These are phyloP conservation scores for Branchinecta sandiegonensis DNA, from an alignment of 2,888 invertebrate genomes.

Conservation along the genomic window DNA sequence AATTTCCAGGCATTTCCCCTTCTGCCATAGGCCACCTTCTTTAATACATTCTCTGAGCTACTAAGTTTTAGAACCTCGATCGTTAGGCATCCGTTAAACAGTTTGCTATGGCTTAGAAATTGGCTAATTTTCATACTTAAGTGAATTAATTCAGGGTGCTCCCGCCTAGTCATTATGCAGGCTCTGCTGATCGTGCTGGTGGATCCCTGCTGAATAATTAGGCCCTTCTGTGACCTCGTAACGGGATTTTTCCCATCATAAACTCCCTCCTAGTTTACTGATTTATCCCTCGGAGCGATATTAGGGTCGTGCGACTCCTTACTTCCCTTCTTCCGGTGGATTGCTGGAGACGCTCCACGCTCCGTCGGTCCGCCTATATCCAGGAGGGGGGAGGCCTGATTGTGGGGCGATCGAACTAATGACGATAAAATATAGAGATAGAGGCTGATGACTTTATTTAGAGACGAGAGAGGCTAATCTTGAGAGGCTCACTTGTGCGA, in stretches of 20 bases:
- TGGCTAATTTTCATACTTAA: conserved; percentile 9
- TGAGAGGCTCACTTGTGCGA: too few species aligned
- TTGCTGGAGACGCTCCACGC: conserved; percentile 12
- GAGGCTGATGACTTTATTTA: too few species aligned
- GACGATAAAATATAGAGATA: not conserved
- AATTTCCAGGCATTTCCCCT: too few species aligned
- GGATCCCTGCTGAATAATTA: conserved; percentile 16
- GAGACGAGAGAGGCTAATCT: too few species aligned
- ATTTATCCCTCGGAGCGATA: conserved; percentile 14
- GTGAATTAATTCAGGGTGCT: conserved; percentile 4
- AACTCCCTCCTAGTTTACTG: conserved; percentile 15
- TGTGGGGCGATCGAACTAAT: conserved; percentile 1
- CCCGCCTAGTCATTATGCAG: conserved; percentile 16
- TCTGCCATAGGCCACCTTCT: too few species aligned
- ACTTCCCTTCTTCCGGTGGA: conserved; percentile 3
- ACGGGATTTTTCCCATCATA: not conserved
- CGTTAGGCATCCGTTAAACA: too few species aligned
- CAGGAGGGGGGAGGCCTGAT: not conserved
- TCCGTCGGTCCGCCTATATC: not conserved
- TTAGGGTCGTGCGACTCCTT: conserved; percentile 15
- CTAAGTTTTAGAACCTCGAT: too few species aligned
- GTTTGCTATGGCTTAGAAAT: not conserved
- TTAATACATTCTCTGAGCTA: too few species aligned
- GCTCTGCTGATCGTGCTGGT: not conserved
- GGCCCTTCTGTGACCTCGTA: conserved; percentile 6